Percentiles rank a stretch among this genome's conserved stretches.
phyloP scores from a whole-genome alignment of 64 coral and sea anemone genomes.

The Stichodactyla helianthus region DNA sequence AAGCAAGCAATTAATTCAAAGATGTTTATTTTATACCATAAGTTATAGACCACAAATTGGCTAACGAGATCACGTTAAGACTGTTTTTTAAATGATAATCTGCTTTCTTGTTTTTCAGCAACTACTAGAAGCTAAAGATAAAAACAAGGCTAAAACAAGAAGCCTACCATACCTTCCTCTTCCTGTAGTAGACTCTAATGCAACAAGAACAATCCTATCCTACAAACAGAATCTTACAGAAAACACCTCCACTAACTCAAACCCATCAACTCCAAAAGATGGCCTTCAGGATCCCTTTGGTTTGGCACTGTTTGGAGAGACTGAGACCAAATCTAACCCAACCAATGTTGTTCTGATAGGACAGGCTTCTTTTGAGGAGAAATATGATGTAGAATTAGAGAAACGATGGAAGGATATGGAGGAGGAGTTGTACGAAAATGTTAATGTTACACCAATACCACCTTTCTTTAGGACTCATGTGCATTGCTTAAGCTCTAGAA shows the following conservation, averaged over 20 bases:
- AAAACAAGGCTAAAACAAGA: conserved; percentile 48
- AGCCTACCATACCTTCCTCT: conserved; percentile 75
- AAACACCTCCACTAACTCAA: background rate
- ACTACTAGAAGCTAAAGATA: conserved; percentile 64
- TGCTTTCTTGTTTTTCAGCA: conserved; percentile 40
- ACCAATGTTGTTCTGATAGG: conserved; percentile 39
- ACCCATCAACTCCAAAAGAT: conserved; percentile 8
- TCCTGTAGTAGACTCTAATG: conserved; percentile 66
- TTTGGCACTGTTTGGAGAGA: conserved; percentile 12
- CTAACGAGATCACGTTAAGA: background rate
- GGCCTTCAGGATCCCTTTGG: conserved; percentile 30
- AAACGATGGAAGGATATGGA: conserved; percentile 72
- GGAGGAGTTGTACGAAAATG: conserved; percentile 75
- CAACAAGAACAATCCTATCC: conserved; percentile 66
- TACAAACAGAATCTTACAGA: conserved; percentile 39
- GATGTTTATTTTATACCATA: too few species aligned
- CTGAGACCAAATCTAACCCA: background rate
- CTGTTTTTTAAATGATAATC: background rate
- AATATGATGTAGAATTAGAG: conserved; percentile 42
- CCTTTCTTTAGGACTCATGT: conserved; percentile 80
- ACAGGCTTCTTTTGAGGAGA: conserved; percentile 82
- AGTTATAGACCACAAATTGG: too few species aligned
- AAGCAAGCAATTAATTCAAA: too few species aligned
- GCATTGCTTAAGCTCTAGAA: conserved; percentile 64
- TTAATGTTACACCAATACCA: conserved; percentile 57